Conservation (phyloP, 2,113 vertebrate genomes). For the Syngnathus floridae region DNA sequence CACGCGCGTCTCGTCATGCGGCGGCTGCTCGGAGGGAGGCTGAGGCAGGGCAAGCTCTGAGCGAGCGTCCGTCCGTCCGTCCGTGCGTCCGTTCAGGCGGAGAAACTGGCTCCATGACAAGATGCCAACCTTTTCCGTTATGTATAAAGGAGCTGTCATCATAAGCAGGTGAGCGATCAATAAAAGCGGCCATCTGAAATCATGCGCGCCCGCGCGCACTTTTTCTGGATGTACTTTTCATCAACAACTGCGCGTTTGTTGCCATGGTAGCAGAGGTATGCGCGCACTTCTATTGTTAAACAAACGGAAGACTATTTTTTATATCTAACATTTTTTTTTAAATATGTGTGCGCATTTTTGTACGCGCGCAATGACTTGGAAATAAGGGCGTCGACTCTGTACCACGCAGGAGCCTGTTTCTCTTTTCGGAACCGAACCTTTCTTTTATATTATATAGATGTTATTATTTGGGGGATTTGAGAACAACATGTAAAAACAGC, state of each 20-base stretch:
- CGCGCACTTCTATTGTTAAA: neutral
- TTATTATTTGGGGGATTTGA: neutral
- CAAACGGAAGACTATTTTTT: neutral
- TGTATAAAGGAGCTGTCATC: constrained; percentile 78
- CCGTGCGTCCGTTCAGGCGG: neutral
- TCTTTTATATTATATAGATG: neutral
- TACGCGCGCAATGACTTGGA: neutral
- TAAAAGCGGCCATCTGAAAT: no score
- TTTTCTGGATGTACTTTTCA: neutral
- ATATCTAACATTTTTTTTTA: neutral
- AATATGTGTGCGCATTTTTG: neutral
- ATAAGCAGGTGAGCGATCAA: constrained; percentile 73
- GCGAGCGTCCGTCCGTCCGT: neutral
- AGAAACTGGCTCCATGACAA: constrained; percentile 44
- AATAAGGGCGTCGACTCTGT: neutral
- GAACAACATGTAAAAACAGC: neutral
- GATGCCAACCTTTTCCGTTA: constrained; percentile 78
- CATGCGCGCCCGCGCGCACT: neutral
- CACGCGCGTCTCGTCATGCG: constrained; percentile 32
- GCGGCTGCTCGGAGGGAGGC: constrained; percentile 26
- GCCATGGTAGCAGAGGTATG: neutral
- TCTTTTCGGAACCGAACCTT: neutral
- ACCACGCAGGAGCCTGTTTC: neutral
- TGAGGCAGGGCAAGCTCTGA: constrained; percentile 26
- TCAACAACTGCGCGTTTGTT: neutral